Evolutionary conservation across 2,797 vertebrate genomes (phyloP).

Genomic region (Avahi laniger): DNA sequence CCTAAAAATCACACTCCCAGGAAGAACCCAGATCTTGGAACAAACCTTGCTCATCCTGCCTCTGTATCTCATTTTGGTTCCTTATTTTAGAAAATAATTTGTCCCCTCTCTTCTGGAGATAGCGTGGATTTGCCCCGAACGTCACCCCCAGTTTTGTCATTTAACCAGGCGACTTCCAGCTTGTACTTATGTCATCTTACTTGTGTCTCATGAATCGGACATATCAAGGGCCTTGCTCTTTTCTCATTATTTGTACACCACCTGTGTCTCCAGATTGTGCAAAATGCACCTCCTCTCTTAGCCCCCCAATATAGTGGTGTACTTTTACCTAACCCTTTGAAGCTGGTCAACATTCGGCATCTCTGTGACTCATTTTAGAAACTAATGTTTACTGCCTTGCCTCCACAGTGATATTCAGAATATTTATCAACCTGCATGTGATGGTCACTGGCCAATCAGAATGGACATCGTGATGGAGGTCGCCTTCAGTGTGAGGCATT

Average conservation of each 20-base stretch:
- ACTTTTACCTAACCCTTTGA: neutral
- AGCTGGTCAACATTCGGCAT: neutral
- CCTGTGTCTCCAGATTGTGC: neutral
- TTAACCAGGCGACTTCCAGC: neutral
- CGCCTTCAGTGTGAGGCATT: neutral
- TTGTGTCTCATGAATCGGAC: neutral
- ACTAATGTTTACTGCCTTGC: neutral
- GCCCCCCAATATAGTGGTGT: no score
- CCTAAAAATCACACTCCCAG: neutral
- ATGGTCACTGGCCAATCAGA: neutral
- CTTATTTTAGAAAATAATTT: conserved; percentile 13
- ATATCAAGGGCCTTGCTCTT: neutral
- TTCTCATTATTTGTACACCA: neutral
- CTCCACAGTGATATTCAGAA: neutral
- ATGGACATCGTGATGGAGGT: no score
- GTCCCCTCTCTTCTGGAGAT: neutral
- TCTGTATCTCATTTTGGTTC: neutral
- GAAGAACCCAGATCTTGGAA: neutral
- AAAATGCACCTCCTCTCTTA: neutral
- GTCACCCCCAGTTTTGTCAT: neutral
- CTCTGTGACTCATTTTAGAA: neutral
- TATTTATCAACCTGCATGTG: neutral
- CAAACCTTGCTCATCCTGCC: neutral
- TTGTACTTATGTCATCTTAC: neutral
- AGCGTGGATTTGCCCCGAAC: neutral